Conservation (phyloP, 2,888 invertebrate genomes). For the Caenorhabditis sulstoni region DNA sequence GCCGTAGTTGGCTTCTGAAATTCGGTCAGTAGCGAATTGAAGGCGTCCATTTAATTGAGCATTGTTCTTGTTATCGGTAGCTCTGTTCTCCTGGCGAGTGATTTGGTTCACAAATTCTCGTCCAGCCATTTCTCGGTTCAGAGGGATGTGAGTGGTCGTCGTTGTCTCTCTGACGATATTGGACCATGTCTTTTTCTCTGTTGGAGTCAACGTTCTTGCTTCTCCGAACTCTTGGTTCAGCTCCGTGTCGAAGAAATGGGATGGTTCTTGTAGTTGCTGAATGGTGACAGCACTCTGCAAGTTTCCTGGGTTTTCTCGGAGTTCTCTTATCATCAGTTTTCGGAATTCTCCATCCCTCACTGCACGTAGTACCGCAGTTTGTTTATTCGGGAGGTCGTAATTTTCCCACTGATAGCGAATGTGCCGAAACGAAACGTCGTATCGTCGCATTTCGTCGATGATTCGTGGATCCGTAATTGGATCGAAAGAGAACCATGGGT, state of each 20-base stretch:
- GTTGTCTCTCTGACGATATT: no score
- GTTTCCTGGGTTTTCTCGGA: background rate
- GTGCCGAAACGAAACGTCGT: background rate
- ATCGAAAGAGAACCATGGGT: slow-evolving; percentile 10
- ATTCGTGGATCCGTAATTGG: slow-evolving; percentile 18
- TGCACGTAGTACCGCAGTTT: slow-evolving; percentile 10
- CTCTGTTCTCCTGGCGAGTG: background rate
- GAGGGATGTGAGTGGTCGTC: background rate
- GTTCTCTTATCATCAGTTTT: slow-evolving; percentile 12
- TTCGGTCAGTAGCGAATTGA: slow-evolving; percentile 20
- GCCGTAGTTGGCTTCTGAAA: slow-evolving; percentile 6
- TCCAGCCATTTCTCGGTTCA: background rate
- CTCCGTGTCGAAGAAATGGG: background rate
- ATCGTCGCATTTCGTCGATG: slow-evolving; percentile 10
- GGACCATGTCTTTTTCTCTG: background rate
- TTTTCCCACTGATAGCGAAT: slow-evolving; percentile 27
- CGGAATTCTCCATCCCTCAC: slow-evolving; percentile 17
- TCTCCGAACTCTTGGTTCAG: slow-evolving; percentile 15
- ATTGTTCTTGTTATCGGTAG: slow-evolving; percentile 8
- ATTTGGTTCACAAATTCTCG: background rate
- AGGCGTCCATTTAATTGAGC: slow-evolving; percentile 11
- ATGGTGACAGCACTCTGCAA: background rate
- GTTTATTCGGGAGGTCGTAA: slow-evolving; percentile 14
- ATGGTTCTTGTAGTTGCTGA: slow-evolving; percentile 13
- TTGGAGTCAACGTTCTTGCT: background rate